A percentile compares a stretch with the other conserved stretches of the same genome.
phyloP scores from a whole-genome alignment of 2,888 invertebrate species.

The Parasteatoda lunata region DNA sequence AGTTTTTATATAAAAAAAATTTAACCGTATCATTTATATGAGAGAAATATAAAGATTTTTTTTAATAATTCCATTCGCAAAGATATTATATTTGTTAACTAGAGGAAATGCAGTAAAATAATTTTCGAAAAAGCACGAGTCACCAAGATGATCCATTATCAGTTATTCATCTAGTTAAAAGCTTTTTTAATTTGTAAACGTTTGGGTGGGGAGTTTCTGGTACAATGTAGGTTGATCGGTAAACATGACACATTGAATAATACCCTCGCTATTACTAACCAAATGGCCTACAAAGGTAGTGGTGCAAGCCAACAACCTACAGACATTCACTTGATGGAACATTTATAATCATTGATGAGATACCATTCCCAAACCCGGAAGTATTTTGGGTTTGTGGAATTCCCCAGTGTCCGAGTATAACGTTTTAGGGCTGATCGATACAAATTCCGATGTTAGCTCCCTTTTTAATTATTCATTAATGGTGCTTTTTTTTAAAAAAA shows the following conservation, averaged over 20 bases:
- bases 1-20: too few relatives aligned
- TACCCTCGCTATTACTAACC: constrained; percentile 33
- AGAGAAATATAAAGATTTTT: too few relatives aligned
- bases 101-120: too few relatives aligned
- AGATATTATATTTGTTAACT: too few relatives aligned
- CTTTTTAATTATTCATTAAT: too few relatives aligned
- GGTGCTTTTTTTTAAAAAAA: too few relatives aligned
- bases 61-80: too few relatives aligned
- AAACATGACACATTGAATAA: neutral
- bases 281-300: constrained; percentile 46
- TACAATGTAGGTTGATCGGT: constrained; percentile 3
- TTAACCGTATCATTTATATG: too few relatives aligned
- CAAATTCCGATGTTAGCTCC: too few relatives aligned
- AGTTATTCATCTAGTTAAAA: neutral
- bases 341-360: constrained; percentile 21
- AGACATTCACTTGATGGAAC: constrained; percentile 45
- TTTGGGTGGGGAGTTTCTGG: neutral
- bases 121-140: neutral
- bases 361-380: constrained; percentile 52
- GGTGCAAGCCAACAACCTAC: neutral
- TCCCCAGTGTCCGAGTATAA: neutral
- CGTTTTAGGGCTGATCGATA: too few relatives aligned
- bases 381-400: constrained; percentile 3
- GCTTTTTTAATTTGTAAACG: neutral
- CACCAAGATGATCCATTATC: too few relatives aligned